Evolutionary conservation across 2,888 invertebrate species (phyloP), one percentile per base, ranked within the genome.

Genomic region (Keiferia lycopersicella): DNA sequence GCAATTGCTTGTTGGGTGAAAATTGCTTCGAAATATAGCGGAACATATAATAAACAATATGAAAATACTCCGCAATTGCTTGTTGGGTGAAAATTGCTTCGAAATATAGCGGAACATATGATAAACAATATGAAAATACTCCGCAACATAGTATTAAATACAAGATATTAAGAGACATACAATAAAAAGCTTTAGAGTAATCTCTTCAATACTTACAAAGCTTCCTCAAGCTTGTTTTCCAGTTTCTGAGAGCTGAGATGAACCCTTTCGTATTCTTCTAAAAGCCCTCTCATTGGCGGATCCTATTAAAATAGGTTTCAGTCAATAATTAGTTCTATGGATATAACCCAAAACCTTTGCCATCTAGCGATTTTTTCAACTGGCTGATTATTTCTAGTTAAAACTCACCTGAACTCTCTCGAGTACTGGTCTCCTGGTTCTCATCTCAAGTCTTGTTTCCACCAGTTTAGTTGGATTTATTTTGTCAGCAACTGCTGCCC

Each of bases 381-480:
- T 39, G 12, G 6, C 1, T 45, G 11, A 20, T 18, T 34, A 34
- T 57, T 57, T 2, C 8, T 50, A 48, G 8, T 2, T n/a, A 16
- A 51, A 61, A 18, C 62, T 69, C 69, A 84, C 88, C 77, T 86
- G 86, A 2, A 91, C 91, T 73, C 89, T 85, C 79, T 98, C 98
- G 65, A 95, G 94, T 16, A 96, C 96, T 0, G 96, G 94, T 61
- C 97, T 92, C 79, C 95, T 94, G 0, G 94, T 94, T 62, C 97
- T 92, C 78, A 96, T 96, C 82, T 98, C 98, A 61, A 98, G 91
- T 61, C 98, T 93, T 0, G 97, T 97, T 85, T 98, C 96, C 6
- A 96, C 96, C 71, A 98, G 88, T 81, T 98, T 98, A 51, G 96
- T 92, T 0, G 95, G 95, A 76, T 96, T 95, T 6, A 94, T 94